Evolutionary conservation across 2,113 vertebrate species (phyloP).

Genomic region (Hassar affinis): DNA sequence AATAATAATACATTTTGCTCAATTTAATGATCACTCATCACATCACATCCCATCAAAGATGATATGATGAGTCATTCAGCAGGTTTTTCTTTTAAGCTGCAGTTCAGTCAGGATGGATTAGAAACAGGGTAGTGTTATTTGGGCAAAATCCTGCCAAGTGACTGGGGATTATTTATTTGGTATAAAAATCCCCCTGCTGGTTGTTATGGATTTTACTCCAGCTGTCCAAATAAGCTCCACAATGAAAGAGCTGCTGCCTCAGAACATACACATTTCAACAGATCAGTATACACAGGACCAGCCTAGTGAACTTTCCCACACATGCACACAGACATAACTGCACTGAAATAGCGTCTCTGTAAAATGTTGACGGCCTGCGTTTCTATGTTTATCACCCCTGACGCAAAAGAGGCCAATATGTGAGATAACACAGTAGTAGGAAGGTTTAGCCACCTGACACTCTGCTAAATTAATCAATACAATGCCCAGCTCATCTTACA

Average conservation of each 20-base stretch:
- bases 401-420: background rate
- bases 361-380: background rate
- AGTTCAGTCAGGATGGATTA: background rate
- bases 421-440: background rate
- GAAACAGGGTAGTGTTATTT: background rate
- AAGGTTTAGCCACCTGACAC: conserved; percentile 27
- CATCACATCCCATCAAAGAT: background rate
- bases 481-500: conserved; percentile 5
- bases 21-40: too few species aligned
- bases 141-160: background rate
- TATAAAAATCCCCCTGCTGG: conserved; percentile 24
- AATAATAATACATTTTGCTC: too few species aligned
- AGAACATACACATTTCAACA: conserved; percentile 26
- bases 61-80: background rate
- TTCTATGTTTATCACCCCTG: background rate
- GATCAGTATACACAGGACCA: conserved; percentile 9
- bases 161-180: background rate
- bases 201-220: conserved; percentile 41
- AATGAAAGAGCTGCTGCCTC: conserved; percentile 24
- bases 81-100: background rate
- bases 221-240: conserved; percentile 48
- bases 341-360: background rate
- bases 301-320: background rate
- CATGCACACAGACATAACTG: background rate
- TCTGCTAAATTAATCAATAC: conserved; percentile 37